phyloP scores from a whole-genome alignment of 2,113 vertebrate species.

The Noturus placidus region DNA sequence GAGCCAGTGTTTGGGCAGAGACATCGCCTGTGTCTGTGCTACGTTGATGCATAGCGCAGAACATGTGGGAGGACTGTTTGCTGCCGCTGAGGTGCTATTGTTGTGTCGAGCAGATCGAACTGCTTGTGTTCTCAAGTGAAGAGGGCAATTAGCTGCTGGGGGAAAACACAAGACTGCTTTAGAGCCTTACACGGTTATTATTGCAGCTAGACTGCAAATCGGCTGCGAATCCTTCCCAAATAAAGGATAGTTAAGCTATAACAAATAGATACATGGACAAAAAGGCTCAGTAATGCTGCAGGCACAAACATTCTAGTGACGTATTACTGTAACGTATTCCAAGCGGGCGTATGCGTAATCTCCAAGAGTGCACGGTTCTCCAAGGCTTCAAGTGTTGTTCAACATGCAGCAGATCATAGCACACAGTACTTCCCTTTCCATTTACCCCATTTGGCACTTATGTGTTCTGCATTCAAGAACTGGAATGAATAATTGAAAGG shows the following conservation, averaged over 20 bases:
- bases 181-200: not conserved
- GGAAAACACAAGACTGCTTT: conserved; percentile 26
- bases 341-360: conserved; percentile 9
- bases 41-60: conserved; percentile 25
- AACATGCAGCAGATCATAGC: not conserved
- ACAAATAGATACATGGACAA: not conserved
- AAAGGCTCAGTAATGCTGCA: not conserved
- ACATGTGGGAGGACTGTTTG: conserved; percentile 46
- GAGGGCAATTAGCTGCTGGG: conserved; percentile 21
- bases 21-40: conserved; percentile 9
- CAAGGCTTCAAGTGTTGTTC: not conserved
- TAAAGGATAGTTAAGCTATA: not conserved
- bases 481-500: not conserved
- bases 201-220: not conserved
- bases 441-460: no score
- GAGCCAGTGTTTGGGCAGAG: conserved; percentile 15
- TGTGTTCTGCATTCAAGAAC: not conserved
- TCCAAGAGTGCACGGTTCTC: not conserved
- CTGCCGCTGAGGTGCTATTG: conserved; percentile 35
- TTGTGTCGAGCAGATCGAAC: conserved; percentile 33
- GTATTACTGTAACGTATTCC: conserved; percentile 3
- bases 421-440: not conserved
- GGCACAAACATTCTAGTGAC: not conserved
- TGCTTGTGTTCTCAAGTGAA: conserved; percentile 18
- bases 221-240: not conserved